Base-by-base conservation (phyloP, 2,888 invertebrate genomes). In the Diarsia mendica region DNA sequence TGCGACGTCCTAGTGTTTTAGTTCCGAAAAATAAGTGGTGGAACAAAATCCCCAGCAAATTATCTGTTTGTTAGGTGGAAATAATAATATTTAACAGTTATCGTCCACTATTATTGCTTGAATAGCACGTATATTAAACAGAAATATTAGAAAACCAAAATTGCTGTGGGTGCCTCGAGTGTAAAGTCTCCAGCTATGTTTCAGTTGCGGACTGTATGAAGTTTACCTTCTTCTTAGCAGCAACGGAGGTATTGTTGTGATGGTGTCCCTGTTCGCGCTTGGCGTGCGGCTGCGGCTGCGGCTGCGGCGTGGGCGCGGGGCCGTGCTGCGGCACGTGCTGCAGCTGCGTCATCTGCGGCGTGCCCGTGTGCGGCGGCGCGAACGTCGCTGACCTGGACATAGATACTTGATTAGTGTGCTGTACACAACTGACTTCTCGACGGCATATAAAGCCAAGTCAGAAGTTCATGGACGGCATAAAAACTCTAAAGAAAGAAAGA, bases 231-330 rank as follows among this genome's bases (percentile, higher is more conserved):
- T 96, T 96, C 92, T 95, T 95, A 77, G 92, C 90, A 67, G 93
- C 91, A 75, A 85, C 87, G 75, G 92, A 84, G 87, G 93, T 87
- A 85, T 90, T 89, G 75, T 88, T 89, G 86, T 93, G 92, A 85
- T 93, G 93, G 80, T 93, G 92, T 64, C 92, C 92, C 76, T 92
- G 94, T 39, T 95, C 94, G 63, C 96, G 96, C 87, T 97, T 94
- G 82, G 90, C 77, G 87, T 92, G 93, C 67, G 93, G 92, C 74
- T 89, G 91, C 28, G 93, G 92, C 74, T 89, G 91, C 28, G 91
- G 89, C 91, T 77, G 87, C 75, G 84, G 92, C 71, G 92, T 91
- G 73, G 92, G 93, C 63, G 44, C 61, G 20, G 61, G 39, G n/a
- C 94, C 94, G 70, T 96, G 96, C 87, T 91, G 88, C 83, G 86